These are phyloP conservation scores for Dasyurus viverrinus DNA, from an alignment of 2,113 vertebrate genomes.

Conservation along the genomic window DNA sequence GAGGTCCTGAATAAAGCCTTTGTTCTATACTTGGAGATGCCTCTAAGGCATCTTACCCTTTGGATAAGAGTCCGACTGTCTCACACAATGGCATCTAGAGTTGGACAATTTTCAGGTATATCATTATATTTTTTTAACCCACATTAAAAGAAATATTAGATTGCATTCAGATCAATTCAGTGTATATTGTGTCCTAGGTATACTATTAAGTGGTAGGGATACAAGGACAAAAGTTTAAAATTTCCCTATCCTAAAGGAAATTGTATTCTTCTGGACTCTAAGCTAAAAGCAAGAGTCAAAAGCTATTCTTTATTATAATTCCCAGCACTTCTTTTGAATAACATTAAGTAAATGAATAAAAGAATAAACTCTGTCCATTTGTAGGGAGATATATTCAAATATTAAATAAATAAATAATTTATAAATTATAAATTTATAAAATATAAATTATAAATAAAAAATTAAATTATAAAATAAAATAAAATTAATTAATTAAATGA, in stretches of 20 bases:
- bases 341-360: not conserved
- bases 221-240: not conserved
- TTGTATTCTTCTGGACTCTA: not conserved
- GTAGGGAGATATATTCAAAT: not conserved
- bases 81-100: not conserved
- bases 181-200: not conserved
- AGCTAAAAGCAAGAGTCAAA: not conserved
- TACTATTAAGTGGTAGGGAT: not conserved
- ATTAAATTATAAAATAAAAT: too few species aligned
- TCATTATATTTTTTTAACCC: not conserved
- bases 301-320: not conserved
- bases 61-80: too few species aligned
- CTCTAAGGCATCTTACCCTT: too few species aligned
- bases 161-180: not conserved
- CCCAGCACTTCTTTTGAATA: not conserved
- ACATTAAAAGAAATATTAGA: not conserved
- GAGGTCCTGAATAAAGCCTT: too few species aligned
- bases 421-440: too few species aligned
- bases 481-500: too few species aligned
- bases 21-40: too few species aligned
- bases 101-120: not conserved
- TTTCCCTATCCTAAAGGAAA: not conserved
- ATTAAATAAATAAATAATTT: too few species aligned
- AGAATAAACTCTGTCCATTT: not conserved
- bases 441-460: too few species aligned